These are phyloP conservation scores for Oscheius onirici DNA, from an alignment of 2,888 invertebrate genomes.

Conservation along the genomic window DNA sequence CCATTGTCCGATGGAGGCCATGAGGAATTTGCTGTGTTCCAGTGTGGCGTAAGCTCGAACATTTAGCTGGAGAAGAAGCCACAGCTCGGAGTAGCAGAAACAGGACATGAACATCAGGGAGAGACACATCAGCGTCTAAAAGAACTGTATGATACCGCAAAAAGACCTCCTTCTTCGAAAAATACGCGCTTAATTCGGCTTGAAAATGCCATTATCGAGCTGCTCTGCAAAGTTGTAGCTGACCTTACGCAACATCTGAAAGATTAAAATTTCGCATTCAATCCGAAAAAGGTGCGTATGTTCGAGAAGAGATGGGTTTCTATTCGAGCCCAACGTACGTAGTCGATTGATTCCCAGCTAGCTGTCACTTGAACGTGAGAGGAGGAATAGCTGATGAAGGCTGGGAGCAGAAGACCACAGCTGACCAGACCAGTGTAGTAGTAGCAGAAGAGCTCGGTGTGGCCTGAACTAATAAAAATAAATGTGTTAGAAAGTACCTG, in stretches of 20 bases:
- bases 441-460: constrained; percentile 40
- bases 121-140: constrained; percentile 62
- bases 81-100: constrained; percentile 66
- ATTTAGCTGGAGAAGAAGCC: constrained; percentile 49
- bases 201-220: too few species aligned
- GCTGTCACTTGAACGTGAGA: constrained; percentile 64
- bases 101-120: constrained; percentile 66
- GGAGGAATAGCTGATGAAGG: constrained; percentile 55
- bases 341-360: constrained; percentile 70
- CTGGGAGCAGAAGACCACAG: constrained; percentile 51
- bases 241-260: too few species aligned
- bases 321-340: constrained; percentile 59
- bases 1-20: constrained; percentile 64
- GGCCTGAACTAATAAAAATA: constrained; percentile 34
- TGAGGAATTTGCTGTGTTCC: constrained; percentile 42
- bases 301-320: neutral
- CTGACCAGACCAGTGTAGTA: constrained; percentile 44
- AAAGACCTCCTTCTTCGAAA: too few species aligned
- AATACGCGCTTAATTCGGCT: too few species aligned
- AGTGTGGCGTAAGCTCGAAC: constrained; percentile 36
- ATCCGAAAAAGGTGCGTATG: too few species aligned
- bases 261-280: too few species aligned
- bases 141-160: too few species aligned
- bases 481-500: neutral
- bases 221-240: too few species aligned